Conservation (phyloP, 2,888 invertebrate species). For the Tupiocoris notatus region DNA sequence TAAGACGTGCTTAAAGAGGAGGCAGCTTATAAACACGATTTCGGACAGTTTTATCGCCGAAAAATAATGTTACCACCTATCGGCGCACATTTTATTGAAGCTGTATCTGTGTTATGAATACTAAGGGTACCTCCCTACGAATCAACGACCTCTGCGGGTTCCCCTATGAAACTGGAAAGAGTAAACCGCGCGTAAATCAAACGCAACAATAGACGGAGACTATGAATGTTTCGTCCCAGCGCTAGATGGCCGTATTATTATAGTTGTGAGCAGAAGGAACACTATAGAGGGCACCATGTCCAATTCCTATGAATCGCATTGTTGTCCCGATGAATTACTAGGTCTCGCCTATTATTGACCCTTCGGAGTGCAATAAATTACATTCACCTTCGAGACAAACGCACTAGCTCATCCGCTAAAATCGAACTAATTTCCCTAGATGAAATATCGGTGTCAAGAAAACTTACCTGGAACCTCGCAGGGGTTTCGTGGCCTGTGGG, state of each 20-base stretch:
- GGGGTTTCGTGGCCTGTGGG: not conserved
- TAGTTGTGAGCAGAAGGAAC: not conserved
- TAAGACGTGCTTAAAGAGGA: too few relatives aligned
- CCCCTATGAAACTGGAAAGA: not conserved
- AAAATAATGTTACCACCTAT: too few relatives aligned
- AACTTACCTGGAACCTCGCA: not conserved
- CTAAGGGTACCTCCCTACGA: too few relatives aligned
- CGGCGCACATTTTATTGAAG: too few relatives aligned
- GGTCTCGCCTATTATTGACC: not conserved
- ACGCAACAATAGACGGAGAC: not conserved
- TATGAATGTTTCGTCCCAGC: not conserved
- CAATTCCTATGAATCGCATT: slow-evolving; percentile 1
- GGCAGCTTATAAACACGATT: too few relatives aligned
- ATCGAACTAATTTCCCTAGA: not conserved
- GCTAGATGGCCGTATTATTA: not conserved
- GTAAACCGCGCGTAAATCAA: not conserved
- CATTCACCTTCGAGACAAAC: not conserved
- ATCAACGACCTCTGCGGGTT: not conserved
- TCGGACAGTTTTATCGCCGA: too few relatives aligned
- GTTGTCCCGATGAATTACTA: slow-evolving; percentile 2
- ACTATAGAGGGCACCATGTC: slow-evolving; percentile 1
- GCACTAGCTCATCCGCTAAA: not conserved
- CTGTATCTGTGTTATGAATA: too few relatives aligned
- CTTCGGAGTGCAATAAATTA: not conserved
- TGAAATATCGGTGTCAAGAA: not conserved